These are phyloP conservation scores for Perccottus glenii DNA, from an alignment of 2,113 vertebrate species.

Conservation along the genomic window DNA sequence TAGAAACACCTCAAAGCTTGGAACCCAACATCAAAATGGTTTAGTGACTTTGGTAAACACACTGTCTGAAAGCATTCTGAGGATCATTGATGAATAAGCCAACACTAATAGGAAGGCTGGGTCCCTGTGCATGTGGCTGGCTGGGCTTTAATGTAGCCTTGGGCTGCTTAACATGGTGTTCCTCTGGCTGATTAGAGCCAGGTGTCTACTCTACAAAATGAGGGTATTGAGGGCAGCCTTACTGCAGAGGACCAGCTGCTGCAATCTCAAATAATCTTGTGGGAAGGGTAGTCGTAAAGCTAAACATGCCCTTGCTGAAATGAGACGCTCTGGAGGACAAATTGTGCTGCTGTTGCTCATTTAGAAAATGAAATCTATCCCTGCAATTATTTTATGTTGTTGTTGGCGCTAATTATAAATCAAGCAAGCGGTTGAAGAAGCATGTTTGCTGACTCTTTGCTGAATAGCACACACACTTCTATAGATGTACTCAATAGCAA, in stretches of 20 bases:
- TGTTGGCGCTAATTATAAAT: conserved; percentile 67
- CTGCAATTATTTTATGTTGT: conserved; percentile 67
- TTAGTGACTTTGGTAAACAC: background rate
- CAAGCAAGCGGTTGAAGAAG: conserved; percentile 38
- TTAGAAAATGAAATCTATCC: conserved; percentile 62
- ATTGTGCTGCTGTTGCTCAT: conserved; percentile 65
- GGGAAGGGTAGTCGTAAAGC: conserved; percentile 58
- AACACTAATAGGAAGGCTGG: conserved; percentile 13
- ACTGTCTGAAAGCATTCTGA: conserved; percentile 1
- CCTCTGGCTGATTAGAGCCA: conserved; percentile 70
- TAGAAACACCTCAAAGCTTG: background rate
- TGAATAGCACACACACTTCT: conserved; percentile 35
- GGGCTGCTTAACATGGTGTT: conserved; percentile 54
- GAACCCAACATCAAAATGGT: background rate
- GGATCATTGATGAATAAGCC: conserved; percentile 25
- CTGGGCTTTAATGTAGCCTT: conserved; percentile 43
- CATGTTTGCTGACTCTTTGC: conserved; percentile 55
- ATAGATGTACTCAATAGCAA: conserved; percentile 56
- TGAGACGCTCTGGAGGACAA: conserved; percentile 55
- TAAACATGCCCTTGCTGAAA: conserved; percentile 60
- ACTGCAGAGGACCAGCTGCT: conserved; percentile 57
- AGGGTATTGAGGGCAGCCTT: conserved; percentile 50
- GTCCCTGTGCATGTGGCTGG: conserved; percentile 20
- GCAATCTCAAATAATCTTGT: conserved; percentile 60
- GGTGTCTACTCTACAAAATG: conserved; percentile 58